Conservation (phyloP, 1,140 invertebrate species). For the Brachionus calyciflorus region DNA sequence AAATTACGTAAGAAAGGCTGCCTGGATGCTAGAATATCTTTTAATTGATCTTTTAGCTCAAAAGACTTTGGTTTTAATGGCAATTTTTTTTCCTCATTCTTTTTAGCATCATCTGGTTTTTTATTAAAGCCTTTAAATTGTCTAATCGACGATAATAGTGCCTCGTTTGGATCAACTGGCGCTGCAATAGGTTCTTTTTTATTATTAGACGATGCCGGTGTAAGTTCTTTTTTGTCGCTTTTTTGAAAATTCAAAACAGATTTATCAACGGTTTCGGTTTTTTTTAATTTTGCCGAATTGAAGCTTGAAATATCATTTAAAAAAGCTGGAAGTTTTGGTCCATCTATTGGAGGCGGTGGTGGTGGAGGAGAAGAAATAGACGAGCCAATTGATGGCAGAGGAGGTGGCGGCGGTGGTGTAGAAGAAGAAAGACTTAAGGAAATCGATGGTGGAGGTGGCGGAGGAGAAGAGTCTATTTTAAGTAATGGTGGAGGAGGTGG, state of each 20-base stretch:
- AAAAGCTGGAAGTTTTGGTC: too few species aligned
- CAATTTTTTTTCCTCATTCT: too few species aligned
- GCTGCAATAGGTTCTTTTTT: background rate
- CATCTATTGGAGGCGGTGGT: background rate
- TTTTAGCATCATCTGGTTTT: background rate
- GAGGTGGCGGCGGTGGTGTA: background rate
- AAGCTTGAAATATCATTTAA: too few species aligned
- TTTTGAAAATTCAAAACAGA: too few species aligned
- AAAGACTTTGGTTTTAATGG: background rate
- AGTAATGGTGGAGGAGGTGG: too few species aligned
- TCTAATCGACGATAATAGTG: background rate
- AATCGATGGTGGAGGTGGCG: background rate
- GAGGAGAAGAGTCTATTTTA: background rate
- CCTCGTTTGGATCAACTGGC: background rate
- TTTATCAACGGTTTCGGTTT: too few species aligned
- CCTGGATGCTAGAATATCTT: background rate
- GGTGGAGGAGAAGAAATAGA: background rate
- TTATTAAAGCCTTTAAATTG: conserved; percentile 20
- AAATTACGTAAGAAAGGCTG: conserved; percentile 1
- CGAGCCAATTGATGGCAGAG: background rate
- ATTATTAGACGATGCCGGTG: too few species aligned
- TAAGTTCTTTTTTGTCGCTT: too few species aligned
- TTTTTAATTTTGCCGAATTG: too few species aligned
- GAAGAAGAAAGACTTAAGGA: background rate
- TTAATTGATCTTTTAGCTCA: background rate